Base-by-base conservation (phyloP, 1,140 invertebrate species). In the Schlechtendalia chinensis region DNA sequence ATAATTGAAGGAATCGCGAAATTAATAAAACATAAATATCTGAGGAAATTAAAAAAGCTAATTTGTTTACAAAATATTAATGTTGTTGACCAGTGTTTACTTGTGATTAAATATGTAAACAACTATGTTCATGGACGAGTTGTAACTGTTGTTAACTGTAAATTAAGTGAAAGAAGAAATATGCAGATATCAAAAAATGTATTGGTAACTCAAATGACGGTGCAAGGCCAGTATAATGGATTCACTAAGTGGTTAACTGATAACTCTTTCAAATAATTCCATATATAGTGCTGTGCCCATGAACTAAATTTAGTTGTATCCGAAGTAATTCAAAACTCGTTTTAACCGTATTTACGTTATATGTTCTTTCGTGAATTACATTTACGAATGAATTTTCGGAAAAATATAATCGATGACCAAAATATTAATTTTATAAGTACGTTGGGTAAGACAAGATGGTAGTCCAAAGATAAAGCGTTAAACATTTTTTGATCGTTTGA, bases 161-260 rank as follows among this genome's bases (percentile, higher is more conserved):
- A 63, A 63, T 63, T 29, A 8, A 22, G 61, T 5, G 32, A 63
- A 63, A 17, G 61, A 2, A 63, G 32, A 63, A 17, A 63, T 63
- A 63, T 63, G 61, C 61, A 32, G 69, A 72, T 56, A 53, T 72
- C 12, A 53, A 6, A 53, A 29, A 72, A 2, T 72, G 69, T 54
- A 53, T 72, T 12, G 69, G 69, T 8, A 56, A 72, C 27, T 72
- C 69, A 50, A 72, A 47, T 10, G 82, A 83, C 32, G 82, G 82
- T 27, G 82, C 81, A n/a, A n/a, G n/a, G n/a, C n/a, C n/a, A n/a
- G n/a, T n/a, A 29, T 74, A 5, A n/a, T n/a, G n/a, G n/a, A n/a
- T n/a, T n/a, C n/a, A n/a, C n/a, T n/a, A n/a, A n/a, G n/a, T n/a
- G n/a, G n/a, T n/a, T n/a, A n/a, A n/a, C n/a, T n/a, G n/a, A n/a